Conservation (phyloP, 2,113 vertebrate species). For the Elgaria multicarinata region DNA sequence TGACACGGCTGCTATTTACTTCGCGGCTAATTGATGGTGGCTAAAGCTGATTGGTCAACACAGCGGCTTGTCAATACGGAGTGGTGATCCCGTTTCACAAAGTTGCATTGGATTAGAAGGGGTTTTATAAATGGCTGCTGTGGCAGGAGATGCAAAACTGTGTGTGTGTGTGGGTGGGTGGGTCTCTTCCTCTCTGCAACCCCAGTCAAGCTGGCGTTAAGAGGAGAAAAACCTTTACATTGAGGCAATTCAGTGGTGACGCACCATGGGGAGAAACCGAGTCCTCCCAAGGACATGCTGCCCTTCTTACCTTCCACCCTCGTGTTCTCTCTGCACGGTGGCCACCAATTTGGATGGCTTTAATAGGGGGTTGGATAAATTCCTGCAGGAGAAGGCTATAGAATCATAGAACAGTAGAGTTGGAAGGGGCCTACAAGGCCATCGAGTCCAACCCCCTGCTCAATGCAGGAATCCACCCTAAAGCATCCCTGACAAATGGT, state of each 20-base stretch:
- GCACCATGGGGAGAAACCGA: not conserved
- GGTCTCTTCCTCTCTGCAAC: not conserved
- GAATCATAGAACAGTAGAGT: no score
- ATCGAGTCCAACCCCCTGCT: no score
- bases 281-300: not conserved
- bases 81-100: not conserved
- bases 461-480: no score
- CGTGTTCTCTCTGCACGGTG: not conserved
- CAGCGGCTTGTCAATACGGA: slow-evolving; percentile 5
- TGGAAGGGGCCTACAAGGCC: no score
- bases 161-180: no score
- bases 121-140: not conserved
- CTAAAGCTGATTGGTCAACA: slow-evolving; percentile 32
- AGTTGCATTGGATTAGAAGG: not conserved
- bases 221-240: not conserved
- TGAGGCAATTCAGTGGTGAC: not conserved
- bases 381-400: no score
- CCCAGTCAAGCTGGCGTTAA: not conserved
- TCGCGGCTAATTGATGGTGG: slow-evolving; percentile 23
- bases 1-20: not conserved
- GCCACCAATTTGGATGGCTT: no score
- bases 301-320: not conserved
- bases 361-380: no score
- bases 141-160: not conserved
- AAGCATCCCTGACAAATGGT: no score